Percentiles rank a stretch among this genome's conserved stretches.
Evolutionary conservation across 2,888 invertebrate species (phyloP).

Genomic region (Microdon myrmicae): DNA sequence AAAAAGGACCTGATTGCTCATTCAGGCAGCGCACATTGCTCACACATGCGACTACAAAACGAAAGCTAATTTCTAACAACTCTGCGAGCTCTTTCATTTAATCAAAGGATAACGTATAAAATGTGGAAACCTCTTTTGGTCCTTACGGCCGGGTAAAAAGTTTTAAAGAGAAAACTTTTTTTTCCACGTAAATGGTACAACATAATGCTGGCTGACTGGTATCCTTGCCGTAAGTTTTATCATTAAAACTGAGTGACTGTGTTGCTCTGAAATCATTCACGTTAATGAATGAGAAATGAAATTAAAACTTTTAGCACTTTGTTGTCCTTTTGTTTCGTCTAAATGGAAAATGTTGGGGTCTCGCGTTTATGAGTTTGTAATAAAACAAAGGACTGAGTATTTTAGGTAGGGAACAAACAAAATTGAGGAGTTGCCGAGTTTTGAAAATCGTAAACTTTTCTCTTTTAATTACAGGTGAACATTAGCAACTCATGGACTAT

Average conservation of each 20-base stretch:
- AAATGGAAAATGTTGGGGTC: no score
- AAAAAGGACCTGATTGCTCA: slow-evolving; percentile 26
- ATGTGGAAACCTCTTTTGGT: slow-evolving; percentile 22
- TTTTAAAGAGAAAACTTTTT: background rate
- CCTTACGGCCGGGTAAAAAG: slow-evolving; percentile 2
- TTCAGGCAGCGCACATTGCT: slow-evolving; percentile 12
- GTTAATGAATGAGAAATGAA: background rate
- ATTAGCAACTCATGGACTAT: slow-evolving; percentile 85
- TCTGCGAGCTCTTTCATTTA: slow-evolving; percentile 9
- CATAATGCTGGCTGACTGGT: no score
- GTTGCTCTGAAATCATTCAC: slow-evolving; percentile 22
- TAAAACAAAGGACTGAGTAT: no score
- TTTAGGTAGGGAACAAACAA: background rate
- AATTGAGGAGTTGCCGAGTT: background rate
- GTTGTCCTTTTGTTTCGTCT: slow-evolving; percentile 10
- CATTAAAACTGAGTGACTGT: slow-evolving; percentile 15
- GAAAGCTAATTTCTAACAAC: slow-evolving; percentile 11
- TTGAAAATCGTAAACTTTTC: slow-evolving; percentile 8
- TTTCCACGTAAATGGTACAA: background rate
- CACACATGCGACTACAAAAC: slow-evolving; percentile 19
- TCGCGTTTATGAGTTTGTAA: no score
- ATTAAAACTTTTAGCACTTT: background rate
- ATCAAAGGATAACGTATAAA: slow-evolving; percentile 15
- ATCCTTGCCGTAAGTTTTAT: background rate
- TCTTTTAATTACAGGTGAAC: slow-evolving; percentile 73